A percentile compares a stretch with the other conserved stretches of the same genome.
These are phyloP conservation scores for Phylloscopus whistleri DNA, from an alignment of 2,113 vertebrate genomes.

Conservation along the genomic window DNA sequence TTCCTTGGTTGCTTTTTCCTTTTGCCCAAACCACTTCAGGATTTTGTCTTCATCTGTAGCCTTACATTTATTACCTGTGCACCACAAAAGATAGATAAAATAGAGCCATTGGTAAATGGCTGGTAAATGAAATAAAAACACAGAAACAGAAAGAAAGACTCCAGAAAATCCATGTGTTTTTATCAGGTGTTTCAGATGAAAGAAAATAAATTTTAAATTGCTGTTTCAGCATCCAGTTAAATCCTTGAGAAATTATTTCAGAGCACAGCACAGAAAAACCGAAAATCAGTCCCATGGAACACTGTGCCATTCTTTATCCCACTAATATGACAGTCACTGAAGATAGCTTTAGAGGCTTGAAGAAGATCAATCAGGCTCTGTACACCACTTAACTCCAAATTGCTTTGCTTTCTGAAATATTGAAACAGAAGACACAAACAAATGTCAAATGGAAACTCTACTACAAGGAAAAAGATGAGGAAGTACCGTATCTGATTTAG, in stretches of 20 bases:
- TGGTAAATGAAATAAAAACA: background rate
- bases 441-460: background rate
- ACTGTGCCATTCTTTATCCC: background rate
- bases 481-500: background rate
- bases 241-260: background rate
- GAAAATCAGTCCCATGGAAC: background rate
- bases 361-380: background rate
- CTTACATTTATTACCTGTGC: background rate
- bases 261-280: background rate
- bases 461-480: background rate
- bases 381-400: background rate
- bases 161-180: background rate
- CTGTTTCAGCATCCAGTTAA: background rate
- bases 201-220: background rate
- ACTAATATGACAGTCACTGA: background rate
- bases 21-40: background rate
- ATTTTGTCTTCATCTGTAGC: background rate
- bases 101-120: background rate
- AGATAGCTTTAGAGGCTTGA: background rate
- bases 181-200: background rate
- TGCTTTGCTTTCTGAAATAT: background rate
- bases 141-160: background rate
- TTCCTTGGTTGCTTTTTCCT: background rate
- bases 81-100: background rate
- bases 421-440: background rate